These are phyloP conservation scores for Pachyramphus minor DNA, from an alignment of 2,113 vertebrate species.

Conservation along the genomic window DNA sequence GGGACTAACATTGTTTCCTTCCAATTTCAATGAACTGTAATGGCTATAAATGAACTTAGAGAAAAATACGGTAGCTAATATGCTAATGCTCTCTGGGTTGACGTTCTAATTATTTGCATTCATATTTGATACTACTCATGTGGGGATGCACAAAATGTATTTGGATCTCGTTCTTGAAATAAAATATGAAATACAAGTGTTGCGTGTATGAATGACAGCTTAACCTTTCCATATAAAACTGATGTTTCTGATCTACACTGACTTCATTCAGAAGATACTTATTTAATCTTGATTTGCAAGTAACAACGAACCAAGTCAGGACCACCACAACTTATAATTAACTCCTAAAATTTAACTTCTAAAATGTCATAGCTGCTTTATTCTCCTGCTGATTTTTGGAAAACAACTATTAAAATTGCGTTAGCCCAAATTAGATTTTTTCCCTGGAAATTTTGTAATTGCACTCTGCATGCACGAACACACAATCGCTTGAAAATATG, in stretches of 20 bases:
- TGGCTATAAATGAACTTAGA: not conserved
- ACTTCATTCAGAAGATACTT: not conserved
- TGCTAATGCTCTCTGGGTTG: not conserved
- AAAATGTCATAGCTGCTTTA: not conserved
- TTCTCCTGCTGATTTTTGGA: not conserved
- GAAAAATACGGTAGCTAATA: not conserved
- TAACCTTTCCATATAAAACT: not conserved
- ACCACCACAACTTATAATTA: not conserved
- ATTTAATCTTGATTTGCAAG: not conserved
- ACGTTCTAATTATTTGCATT: constrained; percentile 9
- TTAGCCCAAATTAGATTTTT: not conserved
- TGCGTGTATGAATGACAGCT: not conserved
- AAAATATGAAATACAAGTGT: not conserved
- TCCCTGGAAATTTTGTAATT: not conserved
- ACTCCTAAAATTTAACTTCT: not conserved
- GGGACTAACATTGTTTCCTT: not conserved
- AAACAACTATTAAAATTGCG: not conserved
- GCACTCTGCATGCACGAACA: not conserved
- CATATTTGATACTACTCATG: not conserved
- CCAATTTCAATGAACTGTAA: not conserved
- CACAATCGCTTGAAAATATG: not conserved
- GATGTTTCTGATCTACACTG: not conserved
- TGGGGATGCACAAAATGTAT: not conserved
- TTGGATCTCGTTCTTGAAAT: not conserved
- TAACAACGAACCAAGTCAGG: not conserved